Conservation (phyloP, 2,888 invertebrate species). For the Agonopterix arenella region DNA sequence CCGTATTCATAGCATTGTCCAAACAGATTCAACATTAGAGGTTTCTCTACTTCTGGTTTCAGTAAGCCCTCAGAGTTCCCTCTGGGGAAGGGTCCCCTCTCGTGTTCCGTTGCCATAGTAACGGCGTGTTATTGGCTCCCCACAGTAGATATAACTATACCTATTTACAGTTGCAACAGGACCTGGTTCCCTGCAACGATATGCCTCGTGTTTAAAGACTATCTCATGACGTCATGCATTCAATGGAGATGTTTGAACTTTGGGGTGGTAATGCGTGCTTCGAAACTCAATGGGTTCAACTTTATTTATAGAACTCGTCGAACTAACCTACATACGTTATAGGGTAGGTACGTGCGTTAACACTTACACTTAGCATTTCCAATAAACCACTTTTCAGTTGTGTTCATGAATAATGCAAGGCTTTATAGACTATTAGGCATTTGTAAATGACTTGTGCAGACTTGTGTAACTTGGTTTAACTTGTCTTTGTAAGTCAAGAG, state of each 20-base stretch:
- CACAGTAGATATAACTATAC: constrained; percentile 44
- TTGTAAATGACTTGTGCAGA: constrained; percentile 2
- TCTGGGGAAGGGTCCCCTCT: constrained; percentile 52
- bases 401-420: constrained; percentile 3
- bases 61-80: constrained; percentile 43
- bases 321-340: no score
- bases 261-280: neutral
- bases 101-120: constrained; percentile 53
- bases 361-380: neutral
- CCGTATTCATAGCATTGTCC: constrained; percentile 12
- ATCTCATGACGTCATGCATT: constrained; percentile 12
- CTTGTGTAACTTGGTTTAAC: neutral
- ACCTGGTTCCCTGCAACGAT: constrained; percentile 27
- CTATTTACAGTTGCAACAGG: constrained; percentile 25
- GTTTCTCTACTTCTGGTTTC: constrained; percentile 56
- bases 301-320: no score
- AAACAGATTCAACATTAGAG: constrained; percentile 30
- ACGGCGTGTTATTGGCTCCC: constrained; percentile 70
- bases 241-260: constrained; percentile 6
- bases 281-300: no score
- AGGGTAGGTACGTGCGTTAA: no score
- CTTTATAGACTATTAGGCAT: neutral
- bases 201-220: constrained; percentile 11
- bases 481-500: constrained; percentile 3
- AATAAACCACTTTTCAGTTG: constrained; percentile 1